Evolutionary conservation across 2,888 invertebrate species (phyloP), one percentile per base, ranked within the genome.

Genomic region (Peribatodes rhomboidaria): DNA sequence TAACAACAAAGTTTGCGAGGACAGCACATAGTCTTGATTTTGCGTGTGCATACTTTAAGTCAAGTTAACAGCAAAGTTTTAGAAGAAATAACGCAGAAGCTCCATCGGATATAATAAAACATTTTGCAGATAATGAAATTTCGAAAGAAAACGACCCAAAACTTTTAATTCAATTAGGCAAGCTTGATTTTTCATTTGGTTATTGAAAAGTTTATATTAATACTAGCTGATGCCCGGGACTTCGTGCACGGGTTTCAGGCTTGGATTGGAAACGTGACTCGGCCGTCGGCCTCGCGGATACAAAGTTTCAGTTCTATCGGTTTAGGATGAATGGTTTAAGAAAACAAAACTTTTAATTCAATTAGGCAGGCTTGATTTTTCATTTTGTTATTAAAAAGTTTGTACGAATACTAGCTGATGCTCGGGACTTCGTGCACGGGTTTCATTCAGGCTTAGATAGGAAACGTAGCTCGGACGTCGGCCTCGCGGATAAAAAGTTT

Each of bases 1-100:
- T 42, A 42, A 52, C 56, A 57, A 62, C 56, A 56, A 62, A 57
- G 27, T 62, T 46, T 16, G 42, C 52, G 44, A 27, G 22, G 44
- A 14, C 53, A 49, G 56, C 37, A 37, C 39, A 47, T 37, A 42
- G 37, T 44, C 56, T 62, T 37, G 49, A 33, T 55, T 39, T 27
- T 57, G 14, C 16, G 20, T 16, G 16, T 16, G 9, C n/a, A 39
- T 11, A 33, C 4, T 18, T 37, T 9, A 11, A 46, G 18, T 18
- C 27, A 27, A 27, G n/a, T 6, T 27, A 35, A 11, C 20, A 14
- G 41, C n/a, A 13, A 44, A 49, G 49, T n/a, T n/a, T n/a, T n/a
- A n/a, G n/a, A n/a, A 14, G 14, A 49, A 49, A 33, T 33, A 20
- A 10, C 16, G 10, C 33, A 33, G 31, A 33, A 33, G 20, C 16